phyloP scores from a whole-genome alignment of 2,797 vertebrate genomes.

The Protonibea diacanthus region DNA sequence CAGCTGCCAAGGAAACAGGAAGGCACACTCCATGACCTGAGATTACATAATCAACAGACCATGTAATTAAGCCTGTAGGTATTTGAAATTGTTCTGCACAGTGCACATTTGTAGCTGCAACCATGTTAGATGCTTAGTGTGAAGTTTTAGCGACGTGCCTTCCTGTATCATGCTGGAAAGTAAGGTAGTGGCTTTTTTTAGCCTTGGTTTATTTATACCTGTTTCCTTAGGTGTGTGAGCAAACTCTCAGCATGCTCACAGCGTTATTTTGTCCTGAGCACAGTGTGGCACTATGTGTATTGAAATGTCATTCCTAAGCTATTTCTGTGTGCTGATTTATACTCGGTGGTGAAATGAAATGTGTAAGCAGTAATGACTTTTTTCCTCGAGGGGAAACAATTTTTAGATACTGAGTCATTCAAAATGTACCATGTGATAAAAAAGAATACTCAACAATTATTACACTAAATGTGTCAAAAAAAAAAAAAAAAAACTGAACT shows the following conservation, averaged over 20 bases:
- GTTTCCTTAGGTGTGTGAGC: neutral
- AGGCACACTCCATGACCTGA: slow-evolving; percentile 4
- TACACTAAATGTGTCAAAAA: neutral
- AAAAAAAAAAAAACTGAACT: neutral
- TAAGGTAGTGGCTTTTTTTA: neutral
- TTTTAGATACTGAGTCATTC: slow-evolving; percentile 14
- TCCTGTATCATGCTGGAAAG: neutral
- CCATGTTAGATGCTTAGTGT: neutral
- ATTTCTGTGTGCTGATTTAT: slow-evolving; percentile 36
- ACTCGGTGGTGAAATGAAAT: slow-evolving; percentile 19
- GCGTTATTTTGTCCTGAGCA: slow-evolving; percentile 7
- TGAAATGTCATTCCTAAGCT: slow-evolving; percentile 34
- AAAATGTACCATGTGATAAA: slow-evolving; percentile 12
- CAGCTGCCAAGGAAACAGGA: slow-evolving; percentile 57
- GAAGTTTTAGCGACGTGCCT: neutral
- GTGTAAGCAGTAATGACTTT: slow-evolving; percentile 29
- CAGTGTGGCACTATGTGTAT: slow-evolving; percentile 14
- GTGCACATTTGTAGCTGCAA: neutral
- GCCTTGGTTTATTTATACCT: neutral
- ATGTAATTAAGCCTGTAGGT: slow-evolving; percentile 32
- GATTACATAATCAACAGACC: slow-evolving; percentile 39
- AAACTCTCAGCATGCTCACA: neutral
- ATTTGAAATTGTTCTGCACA: slow-evolving; percentile 4
- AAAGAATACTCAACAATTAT: neutral
- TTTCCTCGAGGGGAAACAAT: neutral